Evolutionary conservation across 2,797 vertebrate genomes (phyloP), one percentile per base, ranked within the genome.

Genomic region (Crypturellus tataupa): DNA sequence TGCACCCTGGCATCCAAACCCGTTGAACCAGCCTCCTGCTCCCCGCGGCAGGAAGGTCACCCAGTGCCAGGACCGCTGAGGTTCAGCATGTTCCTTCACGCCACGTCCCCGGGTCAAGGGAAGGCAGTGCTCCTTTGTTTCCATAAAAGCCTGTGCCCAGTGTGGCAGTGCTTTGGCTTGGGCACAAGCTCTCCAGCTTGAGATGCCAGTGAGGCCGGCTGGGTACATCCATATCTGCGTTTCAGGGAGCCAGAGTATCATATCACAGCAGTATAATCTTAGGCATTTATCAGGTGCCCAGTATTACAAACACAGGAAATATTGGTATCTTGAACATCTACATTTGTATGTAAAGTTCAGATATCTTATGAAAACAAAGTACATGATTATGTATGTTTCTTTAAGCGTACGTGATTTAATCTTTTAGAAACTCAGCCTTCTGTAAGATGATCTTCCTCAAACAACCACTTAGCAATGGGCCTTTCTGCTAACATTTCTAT

Each of bases 221-320:
- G 53, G 29, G 9, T 56, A 19, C 53, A 25, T 19, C 29, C 29
- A 9, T 31, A 12, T 33, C 7, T 6, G 35, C 23, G 15, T 12
- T n/a, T 59, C 71, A 53, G 33, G 9, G 35, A 31, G 71, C 44
- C 63, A 11, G 51, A 23, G 33, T 23, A 39, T 31, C 8, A 3
- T 39, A n/a, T 21, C 29, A 19, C 2, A 40, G 33, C 1, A 0
- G 14, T 23, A 15, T 40, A 23, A 25, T 7, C n/a, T 40, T 67
- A 14, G 6, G 13, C 21, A 9, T 20, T 31, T 53, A 35, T 24
- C n/a, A 67, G 19, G 33, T 35, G 40, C 70, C 49, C 37, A 1
- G 31, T 35, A 7, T 44, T 31, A 27, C 9, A 60, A 42, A 20
- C 1, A 1, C 35, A 63, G 19, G 40, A 42, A 59, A 59, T 10